Evolutionary conservation across 2,888 invertebrate genomes (phyloP), one percentile per base, ranked within the genome.

Genomic region (Tolmerus cingulatus): DNA sequence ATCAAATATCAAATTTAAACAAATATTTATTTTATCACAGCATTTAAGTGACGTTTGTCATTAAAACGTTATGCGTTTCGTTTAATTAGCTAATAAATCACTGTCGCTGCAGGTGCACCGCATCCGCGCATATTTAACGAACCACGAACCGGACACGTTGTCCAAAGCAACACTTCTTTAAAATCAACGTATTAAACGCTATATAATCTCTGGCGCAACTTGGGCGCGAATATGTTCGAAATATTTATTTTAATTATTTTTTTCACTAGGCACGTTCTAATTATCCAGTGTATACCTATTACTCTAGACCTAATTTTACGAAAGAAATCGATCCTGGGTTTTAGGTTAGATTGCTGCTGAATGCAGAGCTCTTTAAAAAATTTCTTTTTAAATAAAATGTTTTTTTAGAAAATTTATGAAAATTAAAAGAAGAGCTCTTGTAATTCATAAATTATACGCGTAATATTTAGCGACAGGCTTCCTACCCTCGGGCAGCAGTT

Each of bases 251-350:
- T 66, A n/a, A n/a, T n/a, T n/a, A 79, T 74, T 40, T 40, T 74
- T 84, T 88, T 88, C 46, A 87, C 88, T 87, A 88, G 88, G 88
- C 88, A 88, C 88, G 77, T 88, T 88, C 88, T 88, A 88, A 87
- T 77, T 88, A 85, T 27, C 19, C 43, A 66, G 77, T 57, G 57
- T 84, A 82, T 87, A 74, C 30, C 81, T 87, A 87, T 43, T 40
- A 78, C 46, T 78, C 46, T 43, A 40, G 40, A 78, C 43, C 46
- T 40, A 78, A 78, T 27, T 78, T 76, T 37, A 76, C 34, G 37
- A 76, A 76, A 76, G 66, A 34, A 37, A 76, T 37, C 34, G 76
- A 34, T 19, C 30, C 76, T 76, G 34, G 76, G 76, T 76, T 14
- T 74, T 76, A 19, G 5, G 27, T 23, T 66, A 66, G 12, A 14